phyloP scores from a whole-genome alignment of 2,113 vertebrate genomes.

The Cheirogaleus medius region DNA sequence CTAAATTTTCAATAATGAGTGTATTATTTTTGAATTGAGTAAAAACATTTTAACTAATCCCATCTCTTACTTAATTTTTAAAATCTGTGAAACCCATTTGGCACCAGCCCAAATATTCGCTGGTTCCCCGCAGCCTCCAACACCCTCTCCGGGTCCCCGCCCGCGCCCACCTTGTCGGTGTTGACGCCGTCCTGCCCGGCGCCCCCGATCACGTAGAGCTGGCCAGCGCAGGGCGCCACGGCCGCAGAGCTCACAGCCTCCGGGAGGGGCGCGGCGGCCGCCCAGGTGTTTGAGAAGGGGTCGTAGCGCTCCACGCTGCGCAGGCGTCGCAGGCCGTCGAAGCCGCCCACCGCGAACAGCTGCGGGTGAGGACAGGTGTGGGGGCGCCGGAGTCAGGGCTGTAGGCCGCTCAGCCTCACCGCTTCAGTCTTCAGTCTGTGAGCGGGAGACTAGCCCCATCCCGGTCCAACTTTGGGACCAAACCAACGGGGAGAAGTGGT shows the following conservation, averaged over 20 bases:
- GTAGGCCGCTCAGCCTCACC: accelerated
- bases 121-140: not conserved
- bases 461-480: not conserved
- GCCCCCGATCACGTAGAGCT: conserved; percentile 86
- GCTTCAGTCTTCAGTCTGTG: not conserved
- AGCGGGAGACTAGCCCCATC: not conserved
- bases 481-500: too few species aligned
- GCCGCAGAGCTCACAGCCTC: conserved; percentile 86
- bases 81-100: not conserved
- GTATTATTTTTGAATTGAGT: not conserved
- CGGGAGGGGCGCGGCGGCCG: conserved; percentile 66
- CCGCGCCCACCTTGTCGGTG: conserved; percentile 82
- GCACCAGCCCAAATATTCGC: not conserved
- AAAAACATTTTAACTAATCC: not conserved
- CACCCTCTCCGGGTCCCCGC: accelerated
- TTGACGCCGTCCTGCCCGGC: conserved; percentile 82
- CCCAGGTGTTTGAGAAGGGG: conserved; percentile 86
- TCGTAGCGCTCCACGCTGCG: conserved; percentile 86
- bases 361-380: conserved; percentile 47
- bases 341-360: conserved; percentile 87
- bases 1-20: not conserved
- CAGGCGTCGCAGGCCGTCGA: conserved; percentile 84
- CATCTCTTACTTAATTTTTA: not conserved
- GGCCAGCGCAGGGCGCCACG: conserved; percentile 79
- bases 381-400: not conserved